Evolutionary conservation across 2,113 vertebrate genomes (phyloP), one percentile per base, ranked within the genome.

Genomic region (Poicephalus gulielmi): DNA sequence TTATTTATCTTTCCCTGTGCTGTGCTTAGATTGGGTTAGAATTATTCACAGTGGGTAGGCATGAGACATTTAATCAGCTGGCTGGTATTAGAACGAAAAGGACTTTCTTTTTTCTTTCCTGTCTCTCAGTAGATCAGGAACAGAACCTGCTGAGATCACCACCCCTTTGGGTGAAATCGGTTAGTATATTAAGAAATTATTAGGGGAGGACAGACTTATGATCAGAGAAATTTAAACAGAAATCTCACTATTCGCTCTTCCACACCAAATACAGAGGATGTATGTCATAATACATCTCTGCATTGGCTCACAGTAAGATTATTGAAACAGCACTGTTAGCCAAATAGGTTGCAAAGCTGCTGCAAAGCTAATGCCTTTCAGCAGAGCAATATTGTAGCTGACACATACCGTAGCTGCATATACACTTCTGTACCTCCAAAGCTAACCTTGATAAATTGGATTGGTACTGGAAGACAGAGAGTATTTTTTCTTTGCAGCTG

Each of bases 1-100:
- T 83, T 83, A 57, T 88, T 83, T 93, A 62, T 85, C 30, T 73
- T 93, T 94, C 28, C 44, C 20, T 69, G 53, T 49, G 52, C 53
- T 90, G 18, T 79, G 44, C 43, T 82, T 46, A 86, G 67, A 28
- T 28, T 74, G 13, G 7, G 22, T 67, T 86, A 88, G 79, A 90
- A 89, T 84, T 78, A 81, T 60, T 67, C 74, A 63, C 74, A 70
- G 73, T 75, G 37, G 55, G 35, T 43, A 87, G 28, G 11, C 31
- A 57, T 22, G 24, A 71, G 35, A 30, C 22, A 78, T 71, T 75
- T 86, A 86, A 81, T 89, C 92, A 91, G 44, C 63, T 69, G 35
- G 30, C 20, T 90, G 53, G 41, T 86, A 90, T 13, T 52, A 66
- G 63, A 92, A 68, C 27, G 16, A 68, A 84, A 91, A 75, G 2